These are phyloP conservation scores for Nannoperca australis DNA, from an alignment of 2,797 vertebrate genomes.

Conservation along the genomic window DNA sequence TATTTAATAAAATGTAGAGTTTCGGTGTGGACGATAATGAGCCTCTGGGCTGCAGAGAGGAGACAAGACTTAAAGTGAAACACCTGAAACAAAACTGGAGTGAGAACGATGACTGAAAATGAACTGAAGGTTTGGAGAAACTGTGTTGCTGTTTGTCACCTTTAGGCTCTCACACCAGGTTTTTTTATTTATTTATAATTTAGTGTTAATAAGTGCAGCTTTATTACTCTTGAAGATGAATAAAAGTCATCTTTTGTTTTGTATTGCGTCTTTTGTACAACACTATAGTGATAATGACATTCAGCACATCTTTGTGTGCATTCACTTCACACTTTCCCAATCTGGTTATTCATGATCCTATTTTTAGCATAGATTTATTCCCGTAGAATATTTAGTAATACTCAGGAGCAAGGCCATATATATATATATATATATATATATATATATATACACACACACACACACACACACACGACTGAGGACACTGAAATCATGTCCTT, in stretches of 20 bases:
- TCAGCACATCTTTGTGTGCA: no score
- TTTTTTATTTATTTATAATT: no score
- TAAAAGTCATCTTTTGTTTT: neutral
- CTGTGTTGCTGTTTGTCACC: neutral
- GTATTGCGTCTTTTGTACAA: no score
- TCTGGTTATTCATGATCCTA: no score
- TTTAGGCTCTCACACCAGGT: neutral
- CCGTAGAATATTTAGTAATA: no score
- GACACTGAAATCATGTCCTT: neutral
- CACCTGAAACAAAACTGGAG: slow-evolving; percentile 12
- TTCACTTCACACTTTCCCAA: no score
- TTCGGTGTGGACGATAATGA: neutral
- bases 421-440: no score
- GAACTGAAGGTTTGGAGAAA: slow-evolving; percentile 5
- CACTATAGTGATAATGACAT: no score
- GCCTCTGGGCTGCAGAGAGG: slow-evolving; percentile 9
- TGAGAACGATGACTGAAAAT: neutral
- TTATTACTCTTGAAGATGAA: neutral
- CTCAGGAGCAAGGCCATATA: neutral
- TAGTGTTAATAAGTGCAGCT: neutral
- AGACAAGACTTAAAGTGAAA: neutral
- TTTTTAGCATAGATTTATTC: no score
- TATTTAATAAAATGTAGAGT: neutral
- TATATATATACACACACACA: no score
- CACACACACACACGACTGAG: no score